phyloP scores from a whole-genome alignment of 2,113 vertebrate genomes.

The Vulpes lagopus region DNA sequence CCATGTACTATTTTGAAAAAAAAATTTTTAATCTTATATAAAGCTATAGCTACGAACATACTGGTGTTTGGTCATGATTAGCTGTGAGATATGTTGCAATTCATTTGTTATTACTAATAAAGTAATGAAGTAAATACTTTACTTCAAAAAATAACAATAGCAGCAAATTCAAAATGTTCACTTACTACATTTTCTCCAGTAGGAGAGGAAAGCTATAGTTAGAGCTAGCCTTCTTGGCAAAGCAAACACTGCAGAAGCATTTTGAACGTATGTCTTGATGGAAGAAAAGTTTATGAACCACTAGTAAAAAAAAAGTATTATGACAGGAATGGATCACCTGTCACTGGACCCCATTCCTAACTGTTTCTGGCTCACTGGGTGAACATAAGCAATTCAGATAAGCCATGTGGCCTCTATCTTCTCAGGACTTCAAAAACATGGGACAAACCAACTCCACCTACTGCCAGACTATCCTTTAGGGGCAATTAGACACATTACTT shows the following conservation, averaged over 20 bases:
- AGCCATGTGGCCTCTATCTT: not conserved
- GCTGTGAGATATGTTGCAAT: not conserved
- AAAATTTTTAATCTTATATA: not conserved
- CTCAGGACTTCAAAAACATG: not conserved
- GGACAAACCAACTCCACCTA: not conserved
- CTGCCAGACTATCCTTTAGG: not conserved
- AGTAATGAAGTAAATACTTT: not conserved
- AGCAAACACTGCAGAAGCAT: not conserved
- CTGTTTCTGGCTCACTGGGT: not conserved
- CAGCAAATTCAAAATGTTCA: constrained; percentile 34
- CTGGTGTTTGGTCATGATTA: not conserved
- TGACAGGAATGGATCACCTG: not conserved
- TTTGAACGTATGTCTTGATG: not conserved
- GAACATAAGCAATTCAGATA: not conserved
- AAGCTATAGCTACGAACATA: constrained; percentile 29
- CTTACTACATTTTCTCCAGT: not conserved
- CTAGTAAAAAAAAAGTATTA: not conserved
- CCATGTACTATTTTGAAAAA: not conserved
- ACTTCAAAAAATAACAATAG: not conserved
- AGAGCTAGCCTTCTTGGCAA: not conserved
- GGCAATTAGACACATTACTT: not conserved
- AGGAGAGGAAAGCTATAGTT: not conserved
- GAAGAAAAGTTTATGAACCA: not conserved
- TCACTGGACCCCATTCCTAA: not conserved
- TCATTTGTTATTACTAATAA: constrained; percentile 12